These are phyloP conservation scores for Protodeltote pygarga DNA, from an alignment of 2,888 invertebrate genomes.

Conservation along the genomic window DNA sequence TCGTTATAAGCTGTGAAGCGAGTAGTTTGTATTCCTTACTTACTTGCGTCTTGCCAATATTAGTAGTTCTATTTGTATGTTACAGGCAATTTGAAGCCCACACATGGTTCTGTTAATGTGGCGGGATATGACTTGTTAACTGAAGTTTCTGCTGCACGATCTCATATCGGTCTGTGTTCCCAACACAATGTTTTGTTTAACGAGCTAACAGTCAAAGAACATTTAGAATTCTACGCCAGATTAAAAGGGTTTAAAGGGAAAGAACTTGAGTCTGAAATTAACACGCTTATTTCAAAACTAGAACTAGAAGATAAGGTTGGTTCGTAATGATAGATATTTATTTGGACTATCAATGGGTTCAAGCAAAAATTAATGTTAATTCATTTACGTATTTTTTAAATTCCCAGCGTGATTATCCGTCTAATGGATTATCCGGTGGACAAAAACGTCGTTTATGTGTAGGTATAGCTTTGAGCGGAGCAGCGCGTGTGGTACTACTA, in stretches of 20 bases:
- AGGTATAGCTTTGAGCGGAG: slow-evolving; percentile 92
- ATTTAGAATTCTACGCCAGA: slow-evolving; percentile 93
- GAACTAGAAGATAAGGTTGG: slow-evolving; percentile 89
- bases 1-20: no score
- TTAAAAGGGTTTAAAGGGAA: slow-evolving; percentile 88
- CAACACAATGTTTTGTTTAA: slow-evolving; percentile 95
- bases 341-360: no score
- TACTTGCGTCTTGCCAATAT: no score
- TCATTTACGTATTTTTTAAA: no score
- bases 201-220: slow-evolving; percentile 93
- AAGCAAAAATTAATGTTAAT: no score
- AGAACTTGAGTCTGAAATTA: slow-evolving; percentile 87
- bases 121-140: slow-evolving; percentile 90
- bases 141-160: slow-evolving; percentile 88
- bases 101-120: slow-evolving; percentile 90
- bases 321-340: no score
- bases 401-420: slow-evolving; percentile 76
- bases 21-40: no score
- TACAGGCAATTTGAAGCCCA: slow-evolving; percentile 89
- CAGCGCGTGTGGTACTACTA: slow-evolving; percentile 90
- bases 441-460: slow-evolving; percentile 93
- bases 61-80: no score
- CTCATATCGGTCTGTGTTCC: slow-evolving; percentile 93
- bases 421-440: slow-evolving; percentile 90
- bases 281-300: slow-evolving; percentile 88